phyloP scores from a whole-genome alignment of 2,113 vertebrate species.

The Scatophagus argus region DNA sequence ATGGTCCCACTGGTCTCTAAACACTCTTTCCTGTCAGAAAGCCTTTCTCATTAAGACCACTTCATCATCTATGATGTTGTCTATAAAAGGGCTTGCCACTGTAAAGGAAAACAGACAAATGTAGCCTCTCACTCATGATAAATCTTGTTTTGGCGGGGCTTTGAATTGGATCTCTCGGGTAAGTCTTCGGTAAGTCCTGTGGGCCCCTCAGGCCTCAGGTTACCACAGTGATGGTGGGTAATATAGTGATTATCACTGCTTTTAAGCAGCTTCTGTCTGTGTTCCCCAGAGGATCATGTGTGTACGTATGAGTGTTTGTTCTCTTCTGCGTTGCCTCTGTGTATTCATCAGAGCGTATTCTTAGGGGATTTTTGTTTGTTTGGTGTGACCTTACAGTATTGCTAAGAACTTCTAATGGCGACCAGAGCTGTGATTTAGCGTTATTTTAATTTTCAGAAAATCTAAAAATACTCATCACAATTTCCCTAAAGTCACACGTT shows the following conservation, averaged over 20 bases:
- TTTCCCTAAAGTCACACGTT: too few species aligned
- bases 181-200: slow-evolving; percentile 26
- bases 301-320: slow-evolving; percentile 1
- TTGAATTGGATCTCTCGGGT: slow-evolving; percentile 54
- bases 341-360: slow-evolving; percentile 19
- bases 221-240: slow-evolving; percentile 42
- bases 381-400: slow-evolving; percentile 1
- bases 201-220: slow-evolving; percentile 22
- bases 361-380: slow-evolving; percentile 11
- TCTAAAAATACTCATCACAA: too few species aligned
- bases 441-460: too few species aligned
- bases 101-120: too few species aligned
- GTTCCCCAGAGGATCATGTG: slow-evolving; percentile 45
- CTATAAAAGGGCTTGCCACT: too few species aligned
- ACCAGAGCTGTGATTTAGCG: too few species aligned
- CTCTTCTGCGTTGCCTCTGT: not conserved
- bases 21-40: too few species aligned
- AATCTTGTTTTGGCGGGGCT: slow-evolving; percentile 32
- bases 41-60: too few species aligned
- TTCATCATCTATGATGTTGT: too few species aligned
- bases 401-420: not conserved
- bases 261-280: slow-evolving; percentile 47
- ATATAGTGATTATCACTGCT: slow-evolving; percentile 61
- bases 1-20: too few species aligned
- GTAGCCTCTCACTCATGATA: slow-evolving; percentile 26